Evolutionary conservation across 2,888 invertebrate genomes (phyloP).

Genomic region (Hemistola chrysoprasaria): DNA sequence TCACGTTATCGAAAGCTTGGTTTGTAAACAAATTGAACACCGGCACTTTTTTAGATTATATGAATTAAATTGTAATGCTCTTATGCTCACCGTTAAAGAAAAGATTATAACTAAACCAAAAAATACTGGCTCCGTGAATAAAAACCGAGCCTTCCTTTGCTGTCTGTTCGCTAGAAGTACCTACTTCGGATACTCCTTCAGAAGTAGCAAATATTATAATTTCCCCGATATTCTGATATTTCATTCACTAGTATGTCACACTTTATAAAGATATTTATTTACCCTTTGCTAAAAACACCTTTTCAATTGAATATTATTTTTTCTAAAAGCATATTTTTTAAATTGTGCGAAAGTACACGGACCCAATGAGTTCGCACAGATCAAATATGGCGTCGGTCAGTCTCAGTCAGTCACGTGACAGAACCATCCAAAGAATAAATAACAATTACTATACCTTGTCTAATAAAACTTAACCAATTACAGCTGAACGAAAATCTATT

Average conservation of each 20-base stretch:
- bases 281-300: constrained; percentile 24
- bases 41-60: constrained; percentile 10
- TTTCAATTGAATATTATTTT: no score
- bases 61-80: neutral
- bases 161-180: constrained; percentile 44
- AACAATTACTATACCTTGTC: no score
- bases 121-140: constrained; percentile 10
- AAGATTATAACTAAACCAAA: neutral
- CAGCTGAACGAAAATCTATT: no score
- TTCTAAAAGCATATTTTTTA: constrained; percentile 7
- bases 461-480: no score
- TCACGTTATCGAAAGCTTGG: neutral
- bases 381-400: constrained; percentile 67
- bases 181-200: constrained; percentile 66
- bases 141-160: constrained; percentile 44
- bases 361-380: constrained; percentile 44
- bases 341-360: constrained; percentile 52
- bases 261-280: constrained; percentile 7
- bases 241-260: neutral
- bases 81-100: neutral
- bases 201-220: constrained; percentile 51
- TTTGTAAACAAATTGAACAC: constrained; percentile 31
- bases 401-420: constrained; percentile 62
- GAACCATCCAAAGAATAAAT: no score
- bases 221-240: constrained; percentile 7